These are phyloP conservation scores for Nannoperca australis DNA, from an alignment of 2,797 vertebrate genomes.

Conservation along the genomic window DNA sequence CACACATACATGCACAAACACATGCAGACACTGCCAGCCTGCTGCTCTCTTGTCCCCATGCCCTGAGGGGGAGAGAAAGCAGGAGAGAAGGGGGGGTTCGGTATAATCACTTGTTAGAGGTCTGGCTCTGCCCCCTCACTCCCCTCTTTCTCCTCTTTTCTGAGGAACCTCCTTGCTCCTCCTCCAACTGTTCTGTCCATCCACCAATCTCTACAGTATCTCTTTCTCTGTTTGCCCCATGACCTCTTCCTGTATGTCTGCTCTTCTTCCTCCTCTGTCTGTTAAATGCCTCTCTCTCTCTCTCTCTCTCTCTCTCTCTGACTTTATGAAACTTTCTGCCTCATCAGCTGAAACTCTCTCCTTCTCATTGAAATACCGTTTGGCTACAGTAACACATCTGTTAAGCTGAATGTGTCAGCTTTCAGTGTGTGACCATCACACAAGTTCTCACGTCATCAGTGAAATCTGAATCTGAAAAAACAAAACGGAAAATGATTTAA, in stretches of 20 bases:
- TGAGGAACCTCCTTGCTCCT: slow-evolving; percentile 59
- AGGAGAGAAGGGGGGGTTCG: slow-evolving; percentile 49
- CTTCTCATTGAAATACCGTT: neutral
- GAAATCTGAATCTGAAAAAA: too few species aligned
- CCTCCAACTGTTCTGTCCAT: slow-evolving; percentile 67
- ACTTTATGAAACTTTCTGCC: slow-evolving; percentile 20
- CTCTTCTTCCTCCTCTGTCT: slow-evolving; percentile 29
- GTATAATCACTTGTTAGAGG: slow-evolving; percentile 88
- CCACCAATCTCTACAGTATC: slow-evolving; percentile 63
- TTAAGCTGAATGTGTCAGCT: neutral
- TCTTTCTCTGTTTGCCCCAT: slow-evolving; percentile 48
- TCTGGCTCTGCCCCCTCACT: slow-evolving; percentile 71
- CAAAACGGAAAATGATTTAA: neutral
- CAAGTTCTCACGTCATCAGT: too few species aligned
- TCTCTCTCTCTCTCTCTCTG: neutral
- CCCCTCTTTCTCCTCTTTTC: slow-evolving; percentile 52
- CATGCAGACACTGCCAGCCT: slow-evolving; percentile 77
- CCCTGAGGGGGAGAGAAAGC: slow-evolving; percentile 78
- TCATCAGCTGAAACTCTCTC: neutral
- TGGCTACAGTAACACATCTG: neutral
- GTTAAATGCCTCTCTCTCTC: neutral
- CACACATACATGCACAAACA: slow-evolving; percentile 46
- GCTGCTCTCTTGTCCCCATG: slow-evolving; percentile 83
- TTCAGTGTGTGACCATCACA: neutral
- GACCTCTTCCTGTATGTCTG: slow-evolving; percentile 35